Base-by-base conservation (phyloP, 2,113 vertebrate species). In the Rhea pennata region DNA sequence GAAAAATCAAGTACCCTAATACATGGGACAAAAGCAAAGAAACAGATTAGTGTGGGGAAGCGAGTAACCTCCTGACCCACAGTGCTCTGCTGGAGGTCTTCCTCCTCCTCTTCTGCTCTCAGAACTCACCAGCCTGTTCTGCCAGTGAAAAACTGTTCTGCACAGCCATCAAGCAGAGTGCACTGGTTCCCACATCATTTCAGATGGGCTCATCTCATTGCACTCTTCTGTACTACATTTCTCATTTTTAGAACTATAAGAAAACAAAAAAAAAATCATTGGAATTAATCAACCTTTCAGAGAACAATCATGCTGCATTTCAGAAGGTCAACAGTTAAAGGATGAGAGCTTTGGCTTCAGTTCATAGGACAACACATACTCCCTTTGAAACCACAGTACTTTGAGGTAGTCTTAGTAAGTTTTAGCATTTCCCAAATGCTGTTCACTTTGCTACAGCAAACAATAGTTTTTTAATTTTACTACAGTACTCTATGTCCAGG, bases 241-340 rank as follows among this genome's bases (percentile, higher is more conserved):
- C 64, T 71, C 31, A 44, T n/a, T 76, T 94, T 91, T 42, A 85
- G 33, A 87, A 58, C 27, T 66, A 31, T 21, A 66, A 33, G 27
- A 53, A 31, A 61, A 39, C 10, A 15, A 44, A 33, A 23, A 48
- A 54, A 31, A 9, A 36, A 40, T 83, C 74, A 59, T 71, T 74
- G 59, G 76, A 88, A 80, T 15, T 66, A 83, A 95, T 85, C 87
- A 91, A 79, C 62, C 33, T 85, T 70, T 59, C 40, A 21, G 24
- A 77, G 59, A 89, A 90, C 24, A 93, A 62, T 27, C 58, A 29
- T 62, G 36, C 39, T 83, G 46, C 31, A 58, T 94, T 91, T 94
- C 71, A 94, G 82, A 88, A 85, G 87, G 81, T 84, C 61, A 91
- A 27, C 31, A 51, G 71, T 36, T 79, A 82, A 87, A 85, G 78